phyloP scores from a whole-genome alignment of 2,113 vertebrate genomes.

The Physeter macrocephalus region DNA sequence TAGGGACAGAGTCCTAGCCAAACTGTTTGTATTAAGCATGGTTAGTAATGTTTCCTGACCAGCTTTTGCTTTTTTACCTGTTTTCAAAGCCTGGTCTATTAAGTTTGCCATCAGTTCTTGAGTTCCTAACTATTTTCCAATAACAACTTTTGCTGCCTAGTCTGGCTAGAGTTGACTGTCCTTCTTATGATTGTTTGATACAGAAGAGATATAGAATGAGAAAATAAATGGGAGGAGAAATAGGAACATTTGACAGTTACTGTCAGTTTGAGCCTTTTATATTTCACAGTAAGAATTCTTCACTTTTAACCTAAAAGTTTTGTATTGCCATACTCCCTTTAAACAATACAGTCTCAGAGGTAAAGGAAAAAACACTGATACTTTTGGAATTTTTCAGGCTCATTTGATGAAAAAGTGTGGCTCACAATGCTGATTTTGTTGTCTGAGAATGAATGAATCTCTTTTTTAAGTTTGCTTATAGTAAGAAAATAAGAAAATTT shows the following conservation, averaged over 20 bases:
- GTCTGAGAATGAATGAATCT: background rate
- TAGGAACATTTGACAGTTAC: background rate
- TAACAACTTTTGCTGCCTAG: background rate
- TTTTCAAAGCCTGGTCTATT: background rate
- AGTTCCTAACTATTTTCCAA: background rate
- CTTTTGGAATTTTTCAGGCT: background rate
- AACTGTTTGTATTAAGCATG: background rate
- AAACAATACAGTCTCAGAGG: background rate
- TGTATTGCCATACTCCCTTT: background rate
- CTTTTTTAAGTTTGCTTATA: background rate
- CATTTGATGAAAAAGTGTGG: background rate
- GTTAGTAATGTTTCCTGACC: background rate
- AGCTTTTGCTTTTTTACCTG: background rate
- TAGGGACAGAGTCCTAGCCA: background rate
- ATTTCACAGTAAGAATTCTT: background rate
- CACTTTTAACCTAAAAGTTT: background rate
- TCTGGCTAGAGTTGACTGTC: background rate
- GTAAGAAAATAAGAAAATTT: background rate
- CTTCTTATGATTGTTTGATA: background rate
- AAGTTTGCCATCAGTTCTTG: background rate
- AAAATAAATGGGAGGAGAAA: background rate
- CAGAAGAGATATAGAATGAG: background rate
- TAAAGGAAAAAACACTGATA: background rate
- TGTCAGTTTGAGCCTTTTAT: background rate
- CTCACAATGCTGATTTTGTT: background rate